phyloP scores from a whole-genome alignment of 2,797 vertebrate genomes.

The Coranthus polyacanthus region DNA sequence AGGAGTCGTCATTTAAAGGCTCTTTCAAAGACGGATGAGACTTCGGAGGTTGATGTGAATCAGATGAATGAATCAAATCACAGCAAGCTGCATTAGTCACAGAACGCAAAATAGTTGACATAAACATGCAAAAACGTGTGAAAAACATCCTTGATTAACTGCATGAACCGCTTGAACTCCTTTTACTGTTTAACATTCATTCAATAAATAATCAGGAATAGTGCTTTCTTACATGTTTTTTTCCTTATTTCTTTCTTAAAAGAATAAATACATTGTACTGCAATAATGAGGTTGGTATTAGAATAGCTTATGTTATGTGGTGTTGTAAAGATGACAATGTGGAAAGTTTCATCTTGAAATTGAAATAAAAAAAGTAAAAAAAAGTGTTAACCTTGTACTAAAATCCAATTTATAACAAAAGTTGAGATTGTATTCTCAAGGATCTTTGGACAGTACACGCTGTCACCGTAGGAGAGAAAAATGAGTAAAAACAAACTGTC shows the following conservation, averaged over 20 bases:
- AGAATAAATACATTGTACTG: too few relatives aligned
- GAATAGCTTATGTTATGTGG: too few relatives aligned
- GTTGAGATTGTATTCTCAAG: slow-evolving; percentile 7
- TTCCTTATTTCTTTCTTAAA: not conserved
- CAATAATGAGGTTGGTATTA: too few relatives aligned
- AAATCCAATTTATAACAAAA: too few relatives aligned
- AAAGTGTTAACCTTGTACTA: too few relatives aligned
- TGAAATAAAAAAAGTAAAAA: too few relatives aligned
- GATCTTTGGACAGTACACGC: slow-evolving; percentile 8
- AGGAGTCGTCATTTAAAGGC: slow-evolving; percentile 26
- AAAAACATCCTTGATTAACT: slow-evolving; percentile 21
- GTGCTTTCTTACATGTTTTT: not conserved
- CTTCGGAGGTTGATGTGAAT: slow-evolving; percentile 27
- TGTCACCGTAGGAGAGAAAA: too few relatives aligned
- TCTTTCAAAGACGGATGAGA: slow-evolving; percentile 33
- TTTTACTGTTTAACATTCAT: too few relatives aligned
- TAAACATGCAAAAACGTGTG: not conserved
- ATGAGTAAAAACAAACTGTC: not conserved
- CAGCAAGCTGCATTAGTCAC: slow-evolving; percentile 9
- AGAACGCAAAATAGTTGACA: slow-evolving; percentile 9
- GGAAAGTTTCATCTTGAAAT: too few relatives aligned
- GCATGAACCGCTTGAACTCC: too few relatives aligned
- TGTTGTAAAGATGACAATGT: too few relatives aligned
- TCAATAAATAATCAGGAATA: too few relatives aligned
- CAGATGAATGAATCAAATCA: slow-evolving; percentile 38